Evolutionary conservation across 2,113 vertebrate species (phyloP).

Genomic region (Crocuta crocuta): DNA sequence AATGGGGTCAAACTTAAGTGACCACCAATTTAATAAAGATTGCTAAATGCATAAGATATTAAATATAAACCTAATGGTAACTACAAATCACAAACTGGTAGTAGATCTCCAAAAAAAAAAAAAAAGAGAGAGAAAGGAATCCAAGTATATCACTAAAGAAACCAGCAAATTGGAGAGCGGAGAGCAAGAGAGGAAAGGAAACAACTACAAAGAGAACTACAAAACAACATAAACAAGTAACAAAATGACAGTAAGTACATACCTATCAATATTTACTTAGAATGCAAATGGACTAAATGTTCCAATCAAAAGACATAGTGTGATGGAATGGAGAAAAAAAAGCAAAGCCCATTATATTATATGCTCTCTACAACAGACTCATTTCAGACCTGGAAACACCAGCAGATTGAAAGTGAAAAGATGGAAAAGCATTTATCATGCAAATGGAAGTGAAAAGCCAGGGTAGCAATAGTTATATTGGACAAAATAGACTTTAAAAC

Average conservation of each 20-base stretch:
- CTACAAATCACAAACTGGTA: not conserved
- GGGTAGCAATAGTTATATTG: not conserved
- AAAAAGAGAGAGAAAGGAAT: not conserved
- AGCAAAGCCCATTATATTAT: not conserved
- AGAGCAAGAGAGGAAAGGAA: not conserved
- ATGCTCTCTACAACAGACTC: not conserved
- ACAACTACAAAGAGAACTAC: not conserved
- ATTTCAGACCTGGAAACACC: not conserved
- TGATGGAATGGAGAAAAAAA: not conserved
- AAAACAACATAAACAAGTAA: not conserved
- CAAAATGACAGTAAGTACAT: not conserved
- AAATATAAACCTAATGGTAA: not conserved
- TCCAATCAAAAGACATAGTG: not conserved
- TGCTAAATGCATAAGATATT: not conserved
- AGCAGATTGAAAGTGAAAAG: not conserved
- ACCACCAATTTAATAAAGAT: not conserved
- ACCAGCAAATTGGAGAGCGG: not conserved
- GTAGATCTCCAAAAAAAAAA: not conserved
- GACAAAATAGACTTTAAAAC: not conserved
- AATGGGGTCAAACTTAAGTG: not conserved
- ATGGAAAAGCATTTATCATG: not conserved
- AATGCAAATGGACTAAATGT: not conserved
- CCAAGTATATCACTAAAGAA: not conserved
- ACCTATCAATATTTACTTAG: not conserved
- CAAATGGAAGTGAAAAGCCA: not conserved